Base-by-base conservation (phyloP, 2,888 invertebrate species). In the Ichneumoninae sp. region DNA sequence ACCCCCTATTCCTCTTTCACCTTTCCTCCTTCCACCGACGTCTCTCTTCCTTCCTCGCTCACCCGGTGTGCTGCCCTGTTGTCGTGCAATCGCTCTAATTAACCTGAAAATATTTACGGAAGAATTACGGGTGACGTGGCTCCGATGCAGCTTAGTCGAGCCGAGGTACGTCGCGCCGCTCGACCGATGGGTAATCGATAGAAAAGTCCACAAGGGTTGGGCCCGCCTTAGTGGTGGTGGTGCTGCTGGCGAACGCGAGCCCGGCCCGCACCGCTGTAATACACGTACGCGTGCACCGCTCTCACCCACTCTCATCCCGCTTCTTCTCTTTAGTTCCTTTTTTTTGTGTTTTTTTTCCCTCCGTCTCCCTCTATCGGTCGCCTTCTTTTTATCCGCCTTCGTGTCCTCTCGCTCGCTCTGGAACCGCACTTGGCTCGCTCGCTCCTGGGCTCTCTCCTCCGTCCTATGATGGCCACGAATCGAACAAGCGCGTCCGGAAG, bases 151-250 rank as follows among this genome's bases (percentile, higher is more conserved):
- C 91, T 91, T 91, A 88, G 90, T 90, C 63, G 63, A 33, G 63
- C 63, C 63, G 63, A 74, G 73, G 54, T 78, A 78, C 50, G 70
- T 78, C 70, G 79, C 79, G 71, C 65, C 79, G 68, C 73, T 90
- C 91, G 90, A 90, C 90, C 91, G 91, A 93, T 93, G 91, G 90
- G 89, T 92, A 93, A 93, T 93, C 93, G 92, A 93, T 93, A 92
- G 91, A 93, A 93, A 92, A 93, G 93, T 92, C 92, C 91, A 92
- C 92, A 93, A 93, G 92, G 93, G 93, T 90, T 92, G 91, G 93
- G 92, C 91, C 60, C 89, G 88, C 91, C 91, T 92, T 92, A 90
- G 89, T 80, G 63, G 57, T 70, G 70, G 54, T 77, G 68, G 63
- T 50, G 75, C 54, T 74, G 74, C 50, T 77, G 79, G 60, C 80